Conservation (phyloP, 2,888 invertebrate species). For the Gibbula magus region DNA sequence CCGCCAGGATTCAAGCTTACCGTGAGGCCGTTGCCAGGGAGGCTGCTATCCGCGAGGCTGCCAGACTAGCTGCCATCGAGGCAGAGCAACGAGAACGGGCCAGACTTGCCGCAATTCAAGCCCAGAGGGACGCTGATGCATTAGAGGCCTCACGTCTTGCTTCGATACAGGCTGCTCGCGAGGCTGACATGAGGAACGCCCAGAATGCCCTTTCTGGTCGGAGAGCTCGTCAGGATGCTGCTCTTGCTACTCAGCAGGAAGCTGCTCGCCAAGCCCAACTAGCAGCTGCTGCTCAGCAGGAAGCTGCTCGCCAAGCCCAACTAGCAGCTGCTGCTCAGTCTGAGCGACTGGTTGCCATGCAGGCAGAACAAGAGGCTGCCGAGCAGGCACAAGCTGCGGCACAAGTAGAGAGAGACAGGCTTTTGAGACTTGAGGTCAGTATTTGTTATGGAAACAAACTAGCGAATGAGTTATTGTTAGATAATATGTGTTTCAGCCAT, state of each 20-base stretch:
- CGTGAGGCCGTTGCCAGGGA: background rate
- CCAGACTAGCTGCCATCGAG: background rate
- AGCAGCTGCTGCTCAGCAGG: background rate
- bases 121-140: background rate
- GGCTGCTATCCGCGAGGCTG: background rate
- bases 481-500: too few relatives aligned
- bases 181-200: background rate
- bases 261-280: background rate
- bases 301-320: background rate
- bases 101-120: too few relatives aligned
- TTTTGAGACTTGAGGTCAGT: background rate
- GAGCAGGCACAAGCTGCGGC: background rate
- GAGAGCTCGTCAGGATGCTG: background rate
- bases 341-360: background rate
- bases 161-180: background rate
- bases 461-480: too few relatives aligned
- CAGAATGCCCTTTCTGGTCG: background rate
- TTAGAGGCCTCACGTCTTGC: background rate
- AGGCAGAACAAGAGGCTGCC: too few relatives aligned
- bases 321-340: background rate
- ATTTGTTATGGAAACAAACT: background rate
- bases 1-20: background rate
- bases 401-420: background rate
- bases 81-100: too few relatives aligned
- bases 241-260: background rate